Evolutionary conservation across 2,888 invertebrate genomes (phyloP).

Genomic region (Cataglyphis albicans): DNA sequence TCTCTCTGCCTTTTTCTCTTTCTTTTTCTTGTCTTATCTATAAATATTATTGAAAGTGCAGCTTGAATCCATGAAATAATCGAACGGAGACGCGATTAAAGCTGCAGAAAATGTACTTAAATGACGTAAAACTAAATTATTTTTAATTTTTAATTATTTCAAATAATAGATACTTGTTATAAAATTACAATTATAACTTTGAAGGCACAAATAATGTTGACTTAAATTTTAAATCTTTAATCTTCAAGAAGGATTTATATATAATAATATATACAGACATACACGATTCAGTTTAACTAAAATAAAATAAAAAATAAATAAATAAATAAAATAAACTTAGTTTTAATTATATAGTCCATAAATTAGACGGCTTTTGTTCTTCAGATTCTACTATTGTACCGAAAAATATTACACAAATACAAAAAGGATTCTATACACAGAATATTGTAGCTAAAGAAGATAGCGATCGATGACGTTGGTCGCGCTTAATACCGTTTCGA

Average conservation of each 20-base stretch:
- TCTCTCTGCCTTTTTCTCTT: background rate
- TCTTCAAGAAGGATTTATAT: background rate
- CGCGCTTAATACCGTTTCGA: conserved; percentile 38
- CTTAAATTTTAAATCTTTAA: background rate
- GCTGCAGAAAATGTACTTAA: background rate
- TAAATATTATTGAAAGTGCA: background rate
- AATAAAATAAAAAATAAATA: too few species aligned
- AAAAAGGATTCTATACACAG: background rate
- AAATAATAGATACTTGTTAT: background rate
- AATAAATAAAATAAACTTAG: too few species aligned
- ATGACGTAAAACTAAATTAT: background rate
- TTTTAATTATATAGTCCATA: background rate
- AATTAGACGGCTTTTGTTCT: background rate
- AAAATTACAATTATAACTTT: conserved; percentile 3
- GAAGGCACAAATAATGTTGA: background rate
- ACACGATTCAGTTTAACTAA: background rate
- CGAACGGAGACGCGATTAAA: background rate
- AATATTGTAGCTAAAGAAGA: background rate
- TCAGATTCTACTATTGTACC: background rate
- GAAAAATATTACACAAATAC: background rate
- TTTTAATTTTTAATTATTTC: too few species aligned
- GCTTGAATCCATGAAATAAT: background rate
- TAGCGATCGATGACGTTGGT: conserved; percentile 16
- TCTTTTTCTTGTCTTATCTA: background rate
- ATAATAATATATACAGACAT: background rate